Conservation (phyloP, 2,113 vertebrate genomes). For the Thinocorus orbignyianus region DNA sequence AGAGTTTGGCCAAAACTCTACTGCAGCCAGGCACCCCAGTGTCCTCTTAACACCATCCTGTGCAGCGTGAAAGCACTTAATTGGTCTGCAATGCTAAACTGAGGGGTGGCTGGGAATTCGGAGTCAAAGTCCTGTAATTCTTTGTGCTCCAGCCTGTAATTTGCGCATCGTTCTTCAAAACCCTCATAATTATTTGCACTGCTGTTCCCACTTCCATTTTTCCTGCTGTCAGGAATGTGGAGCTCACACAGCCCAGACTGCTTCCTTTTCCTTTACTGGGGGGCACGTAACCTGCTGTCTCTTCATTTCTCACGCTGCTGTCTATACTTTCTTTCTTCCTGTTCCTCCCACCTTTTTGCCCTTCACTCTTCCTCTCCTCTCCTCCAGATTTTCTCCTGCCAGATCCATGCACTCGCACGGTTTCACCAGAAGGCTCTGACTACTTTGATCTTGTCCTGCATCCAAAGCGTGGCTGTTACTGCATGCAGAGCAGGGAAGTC, state of each 20-base stretch:
- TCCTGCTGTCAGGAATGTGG: not conserved
- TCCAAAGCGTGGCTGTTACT: not conserved
- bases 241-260: not conserved
- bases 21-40: not conserved
- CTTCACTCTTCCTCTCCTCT: not conserved
- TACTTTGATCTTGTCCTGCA: not conserved
- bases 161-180: not conserved
- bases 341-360: not conserved
- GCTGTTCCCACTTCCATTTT: constrained; percentile 1
- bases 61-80: not conserved
- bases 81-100: not conserved
- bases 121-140: not conserved
- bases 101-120: not conserved
- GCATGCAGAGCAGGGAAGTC: not conserved
- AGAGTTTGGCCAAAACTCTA: not conserved
- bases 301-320: not conserved
- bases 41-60: fast-evolving
- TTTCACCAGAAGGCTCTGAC: not conserved
- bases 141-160: not conserved
- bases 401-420: not conserved
- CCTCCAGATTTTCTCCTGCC: not conserved
- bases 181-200: not conserved
- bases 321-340: not conserved
- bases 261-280: not conserved
- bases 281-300: not conserved